These are phyloP conservation scores for Scaptomyza montana DNA, from an alignment of 1,140 invertebrate genomes.

Conservation along the genomic window DNA sequence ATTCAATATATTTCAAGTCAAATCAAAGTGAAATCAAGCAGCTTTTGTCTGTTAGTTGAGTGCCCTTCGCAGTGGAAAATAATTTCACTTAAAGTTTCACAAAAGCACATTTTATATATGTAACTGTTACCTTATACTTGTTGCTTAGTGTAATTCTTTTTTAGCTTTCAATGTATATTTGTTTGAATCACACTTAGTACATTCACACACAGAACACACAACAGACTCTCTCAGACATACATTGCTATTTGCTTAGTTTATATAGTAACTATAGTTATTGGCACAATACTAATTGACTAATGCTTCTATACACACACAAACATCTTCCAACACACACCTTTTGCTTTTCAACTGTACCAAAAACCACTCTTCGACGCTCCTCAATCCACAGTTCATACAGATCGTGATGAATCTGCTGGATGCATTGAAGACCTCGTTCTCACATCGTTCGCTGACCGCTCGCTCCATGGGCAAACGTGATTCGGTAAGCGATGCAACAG, in stretches of 20 bases:
- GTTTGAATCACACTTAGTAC: constrained; percentile 14
- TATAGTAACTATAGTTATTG: constrained; percentile 52
- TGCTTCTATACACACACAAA: constrained; percentile 48
- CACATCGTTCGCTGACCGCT: constrained; percentile 92
- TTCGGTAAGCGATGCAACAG: constrained; percentile 92
- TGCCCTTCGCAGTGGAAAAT: too few species aligned
- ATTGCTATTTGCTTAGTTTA: constrained; percentile 13
- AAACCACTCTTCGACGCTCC: constrained; percentile 58
- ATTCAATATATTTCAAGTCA: too few species aligned
- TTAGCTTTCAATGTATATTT: constrained; percentile 54
- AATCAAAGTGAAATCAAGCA: too few species aligned
- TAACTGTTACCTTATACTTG: constrained; percentile 20
- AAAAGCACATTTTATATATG: too few species aligned
- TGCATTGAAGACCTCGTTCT: constrained; percentile 95
- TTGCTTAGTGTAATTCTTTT: constrained; percentile 43
- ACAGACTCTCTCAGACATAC: constrained; percentile 17
- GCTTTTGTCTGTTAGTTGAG: too few species aligned
- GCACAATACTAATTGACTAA: constrained; percentile 78
- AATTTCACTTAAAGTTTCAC: too few species aligned
- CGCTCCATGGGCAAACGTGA: constrained; percentile 92
- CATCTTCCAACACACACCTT: constrained; percentile 23
- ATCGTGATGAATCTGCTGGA: constrained; percentile 95
- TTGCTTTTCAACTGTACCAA: constrained; percentile 25
- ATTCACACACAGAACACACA: constrained; percentile 37
- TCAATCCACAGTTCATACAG: constrained; percentile 91